phyloP scores from a whole-genome alignment of 2,797 vertebrate genomes.

The Rhinichthys osculus region DNA sequence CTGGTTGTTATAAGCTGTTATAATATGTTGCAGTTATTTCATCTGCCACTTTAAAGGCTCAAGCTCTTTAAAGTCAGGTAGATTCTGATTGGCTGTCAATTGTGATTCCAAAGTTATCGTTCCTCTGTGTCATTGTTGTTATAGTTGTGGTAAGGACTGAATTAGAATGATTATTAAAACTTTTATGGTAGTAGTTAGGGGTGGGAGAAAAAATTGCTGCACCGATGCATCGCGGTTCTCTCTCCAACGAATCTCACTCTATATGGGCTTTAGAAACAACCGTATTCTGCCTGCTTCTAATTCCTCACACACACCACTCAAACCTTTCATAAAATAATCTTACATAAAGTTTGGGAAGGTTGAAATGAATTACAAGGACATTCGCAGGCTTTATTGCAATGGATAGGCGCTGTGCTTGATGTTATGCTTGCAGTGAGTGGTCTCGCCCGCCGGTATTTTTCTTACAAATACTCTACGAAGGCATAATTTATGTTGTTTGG shows the following conservation, averaged over 20 bases:
- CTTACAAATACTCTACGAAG: neutral
- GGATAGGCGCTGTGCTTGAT: neutral
- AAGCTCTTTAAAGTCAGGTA: neutral
- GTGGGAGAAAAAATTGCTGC: no score
- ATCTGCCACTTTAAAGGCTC: neutral
- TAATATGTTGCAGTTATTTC: neutral
- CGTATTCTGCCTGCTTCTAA: neutral
- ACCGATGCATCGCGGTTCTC: neutral
- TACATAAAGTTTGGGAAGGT: neutral
- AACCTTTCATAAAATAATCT: neutral
- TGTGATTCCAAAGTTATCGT: neutral
- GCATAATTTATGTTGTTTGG: neutral
- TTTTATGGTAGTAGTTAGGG: neutral
- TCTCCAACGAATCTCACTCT: neutral
- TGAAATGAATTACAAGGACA: neutral
- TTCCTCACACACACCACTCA: no score
- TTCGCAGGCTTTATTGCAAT: neutral
- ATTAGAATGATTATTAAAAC: neutral
- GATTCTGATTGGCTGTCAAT: neutral
- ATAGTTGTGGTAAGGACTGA: neutral
- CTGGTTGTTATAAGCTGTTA: neutral
- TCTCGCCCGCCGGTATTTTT: rapidly evolving
- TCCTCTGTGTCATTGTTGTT: neutral
- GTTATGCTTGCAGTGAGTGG: neutral
- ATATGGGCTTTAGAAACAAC: neutral